Percentiles rank a stretch among this genome's conserved stretches.
phyloP scores from a whole-genome alignment of 2,113 vertebrate genomes.

The Anhinga rufa region DNA sequence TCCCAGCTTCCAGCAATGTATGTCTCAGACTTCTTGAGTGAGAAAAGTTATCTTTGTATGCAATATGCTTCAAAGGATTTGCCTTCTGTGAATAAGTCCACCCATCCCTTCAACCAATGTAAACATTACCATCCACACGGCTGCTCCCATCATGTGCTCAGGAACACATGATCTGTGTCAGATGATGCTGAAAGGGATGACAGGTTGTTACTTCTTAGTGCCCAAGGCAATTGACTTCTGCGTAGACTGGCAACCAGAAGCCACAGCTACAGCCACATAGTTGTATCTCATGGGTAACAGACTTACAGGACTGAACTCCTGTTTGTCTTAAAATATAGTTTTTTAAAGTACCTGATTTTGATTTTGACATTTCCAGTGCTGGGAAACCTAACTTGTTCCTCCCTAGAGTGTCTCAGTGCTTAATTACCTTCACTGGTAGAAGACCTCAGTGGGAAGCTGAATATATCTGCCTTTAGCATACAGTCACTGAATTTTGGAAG shows the following conservation, averaged over 20 bases:
- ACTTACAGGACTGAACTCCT: not conserved
- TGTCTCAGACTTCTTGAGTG: not conserved
- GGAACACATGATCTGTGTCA: constrained; percentile 38
- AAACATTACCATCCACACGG: not conserved
- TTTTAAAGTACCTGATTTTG: not conserved
- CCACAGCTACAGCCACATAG: not conserved
- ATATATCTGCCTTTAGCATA: not conserved
- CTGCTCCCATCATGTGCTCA: constrained; percentile 45
- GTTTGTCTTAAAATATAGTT: not conserved
- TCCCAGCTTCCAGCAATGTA: not conserved
- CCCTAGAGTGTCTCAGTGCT: not conserved
- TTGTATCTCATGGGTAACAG: not conserved
- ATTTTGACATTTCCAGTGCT: not conserved
- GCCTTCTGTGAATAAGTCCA: constrained; percentile 34
- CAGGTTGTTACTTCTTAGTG: constrained; percentile 8
- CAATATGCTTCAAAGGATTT: constrained; percentile 43
- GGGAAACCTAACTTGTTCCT: not conserved
- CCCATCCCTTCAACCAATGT: not conserved
- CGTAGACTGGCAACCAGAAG: not conserved
- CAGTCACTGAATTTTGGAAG: not conserved
- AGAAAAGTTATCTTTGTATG: not conserved
- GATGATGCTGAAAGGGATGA: constrained; percentile 25
- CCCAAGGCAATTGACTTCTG: not conserved
- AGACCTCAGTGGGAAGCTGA: not conserved
- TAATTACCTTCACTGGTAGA: not conserved